Conservation (phyloP, 2,797 vertebrate species). For the Galaxias olidus region DNA sequence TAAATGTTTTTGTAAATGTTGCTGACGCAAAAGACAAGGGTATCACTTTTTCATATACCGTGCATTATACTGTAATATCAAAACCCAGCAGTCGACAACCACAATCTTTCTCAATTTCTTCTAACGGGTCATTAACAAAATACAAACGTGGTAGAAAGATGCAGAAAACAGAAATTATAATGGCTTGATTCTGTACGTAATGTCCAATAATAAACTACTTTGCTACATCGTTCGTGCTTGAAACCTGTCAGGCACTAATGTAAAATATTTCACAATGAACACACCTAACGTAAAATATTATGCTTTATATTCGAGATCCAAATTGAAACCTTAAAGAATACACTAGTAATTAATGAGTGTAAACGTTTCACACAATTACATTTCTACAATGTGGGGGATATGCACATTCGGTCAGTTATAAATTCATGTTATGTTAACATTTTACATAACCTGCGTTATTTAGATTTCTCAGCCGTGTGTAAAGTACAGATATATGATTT, state of each 20-base stretch:
- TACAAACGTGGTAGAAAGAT: slow-evolving; percentile 18
- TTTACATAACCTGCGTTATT: too few species aligned
- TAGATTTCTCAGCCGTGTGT: too few species aligned
- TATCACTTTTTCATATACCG: neutral
- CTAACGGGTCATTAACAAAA: slow-evolving; percentile 21
- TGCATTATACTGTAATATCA: neutral
- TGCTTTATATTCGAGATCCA: slow-evolving; percentile 49
- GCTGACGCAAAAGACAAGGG: too few species aligned
- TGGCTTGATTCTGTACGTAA: slow-evolving; percentile 48
- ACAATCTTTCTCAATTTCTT: slow-evolving; percentile 4
- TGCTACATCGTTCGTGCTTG: slow-evolving; percentile 78
- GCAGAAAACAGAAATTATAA: slow-evolving; percentile 56
- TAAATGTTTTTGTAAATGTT: too few species aligned
- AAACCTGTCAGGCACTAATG: slow-evolving; percentile 94
- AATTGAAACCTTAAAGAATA: slow-evolving; percentile 45
- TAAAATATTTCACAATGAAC: slow-evolving; percentile 65
- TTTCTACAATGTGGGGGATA: too few species aligned
- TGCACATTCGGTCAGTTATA: too few species aligned
- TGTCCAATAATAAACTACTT: slow-evolving; percentile 70
- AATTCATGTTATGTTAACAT: too few species aligned
- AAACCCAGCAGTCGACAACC: slow-evolving; percentile 1
- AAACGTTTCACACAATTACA: too few species aligned
- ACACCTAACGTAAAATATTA: slow-evolving; percentile 27
- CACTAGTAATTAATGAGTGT: slow-evolving; percentile 28
- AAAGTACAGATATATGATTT: too few species aligned